Percentiles rank a stretch among this genome's conserved stretches.
Conservation (phyloP, 2,888 invertebrate genomes). For the Sinotaia quadrata region DNA sequence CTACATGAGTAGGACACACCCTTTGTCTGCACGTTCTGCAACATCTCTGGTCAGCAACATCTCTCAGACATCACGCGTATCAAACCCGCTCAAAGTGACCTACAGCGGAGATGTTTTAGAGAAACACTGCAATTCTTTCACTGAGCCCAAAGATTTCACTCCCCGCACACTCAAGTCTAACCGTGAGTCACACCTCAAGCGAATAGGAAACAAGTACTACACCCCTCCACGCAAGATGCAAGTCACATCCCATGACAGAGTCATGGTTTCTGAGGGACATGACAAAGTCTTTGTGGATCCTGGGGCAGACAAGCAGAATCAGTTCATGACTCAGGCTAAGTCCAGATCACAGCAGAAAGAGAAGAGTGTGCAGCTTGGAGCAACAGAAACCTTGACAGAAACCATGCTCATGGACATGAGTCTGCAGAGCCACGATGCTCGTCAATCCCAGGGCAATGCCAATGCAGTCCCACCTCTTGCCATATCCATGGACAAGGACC, state of each 20-base stretch:
- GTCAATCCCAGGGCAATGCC: constrained; percentile 33
- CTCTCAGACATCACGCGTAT: constrained; percentile 35
- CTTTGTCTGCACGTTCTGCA: constrained; percentile 39
- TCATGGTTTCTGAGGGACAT: too few relatives aligned
- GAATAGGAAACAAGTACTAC: constrained; percentile 63
- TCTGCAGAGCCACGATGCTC: constrained; percentile 64
- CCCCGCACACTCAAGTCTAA: constrained; percentile 67
- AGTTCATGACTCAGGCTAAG: constrained; percentile 10
- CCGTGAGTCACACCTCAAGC: constrained; percentile 60
- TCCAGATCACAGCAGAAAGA: constrained; percentile 22
- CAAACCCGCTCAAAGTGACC: constrained; percentile 43
- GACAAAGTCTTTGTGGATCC: not conserved
- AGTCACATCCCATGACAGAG: not conserved
- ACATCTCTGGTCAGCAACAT: constrained; percentile 44
- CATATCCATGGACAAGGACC: constrained; percentile 69
- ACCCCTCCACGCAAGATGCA: constrained; percentile 55
- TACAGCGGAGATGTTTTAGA: constrained; percentile 65
- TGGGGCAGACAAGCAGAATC: not conserved
- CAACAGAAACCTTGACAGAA: constrained; percentile 29
- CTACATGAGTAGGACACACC: constrained; percentile 11
- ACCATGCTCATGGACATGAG: constrained; percentile 62
- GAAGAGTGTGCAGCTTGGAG: constrained; percentile 22
- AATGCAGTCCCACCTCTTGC: constrained; percentile 65
- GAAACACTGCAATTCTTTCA: constrained; percentile 64
- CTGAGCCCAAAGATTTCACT: constrained; percentile 67